These are phyloP conservation scores for Cecropterus lyciades DNA, from an alignment of 1,140 invertebrate genomes.

Conservation along the genomic window DNA sequence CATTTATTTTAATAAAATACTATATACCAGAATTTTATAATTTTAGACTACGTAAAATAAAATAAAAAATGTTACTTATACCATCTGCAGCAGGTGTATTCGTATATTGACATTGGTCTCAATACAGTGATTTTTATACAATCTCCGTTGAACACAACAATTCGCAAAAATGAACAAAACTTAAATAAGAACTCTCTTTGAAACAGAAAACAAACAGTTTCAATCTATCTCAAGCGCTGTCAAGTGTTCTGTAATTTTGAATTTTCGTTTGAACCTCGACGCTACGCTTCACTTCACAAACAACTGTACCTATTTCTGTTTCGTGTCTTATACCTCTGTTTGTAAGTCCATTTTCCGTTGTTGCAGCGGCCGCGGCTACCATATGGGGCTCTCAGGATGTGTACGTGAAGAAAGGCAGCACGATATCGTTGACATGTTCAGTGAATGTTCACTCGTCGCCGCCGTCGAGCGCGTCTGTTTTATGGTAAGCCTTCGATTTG, in stretches of 20 bases:
- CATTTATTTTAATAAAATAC: too few relatives aligned
- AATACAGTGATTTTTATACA: background rate
- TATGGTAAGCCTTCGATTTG: constrained; percentile 84
- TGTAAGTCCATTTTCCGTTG: constrained; percentile 62
- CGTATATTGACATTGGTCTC: too few relatives aligned
- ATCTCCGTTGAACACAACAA: constrained; percentile 3
- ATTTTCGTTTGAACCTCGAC: constrained; percentile 43
- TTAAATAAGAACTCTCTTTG: constrained; percentile 25
- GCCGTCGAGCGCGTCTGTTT: constrained; percentile 88
- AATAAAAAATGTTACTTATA: too few relatives aligned
- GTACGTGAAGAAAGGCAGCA: constrained; percentile 95
- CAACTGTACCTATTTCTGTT: background rate
- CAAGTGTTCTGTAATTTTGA: constrained; percentile 36
- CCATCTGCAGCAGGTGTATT: too few relatives aligned
- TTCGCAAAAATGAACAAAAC: constrained; percentile 11
- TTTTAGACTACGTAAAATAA: too few relatives aligned
- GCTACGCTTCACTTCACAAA: constrained; percentile 42
- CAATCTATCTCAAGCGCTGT: constrained; percentile 34
- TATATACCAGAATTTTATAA: too few relatives aligned
- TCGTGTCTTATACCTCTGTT: constrained; percentile 18
- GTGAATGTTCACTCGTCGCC: constrained; percentile 94
- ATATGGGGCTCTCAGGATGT: constrained; percentile 94
- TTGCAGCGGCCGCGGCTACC: constrained; percentile 93
- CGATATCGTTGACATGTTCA: constrained; percentile 94
- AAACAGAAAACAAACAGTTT: constrained; percentile 34